A percentile compares a stretch with the other conserved stretches of the same genome.
phyloP scores from a whole-genome alignment of 2,888 invertebrate genomes.

The Tethea ocularis region DNA sequence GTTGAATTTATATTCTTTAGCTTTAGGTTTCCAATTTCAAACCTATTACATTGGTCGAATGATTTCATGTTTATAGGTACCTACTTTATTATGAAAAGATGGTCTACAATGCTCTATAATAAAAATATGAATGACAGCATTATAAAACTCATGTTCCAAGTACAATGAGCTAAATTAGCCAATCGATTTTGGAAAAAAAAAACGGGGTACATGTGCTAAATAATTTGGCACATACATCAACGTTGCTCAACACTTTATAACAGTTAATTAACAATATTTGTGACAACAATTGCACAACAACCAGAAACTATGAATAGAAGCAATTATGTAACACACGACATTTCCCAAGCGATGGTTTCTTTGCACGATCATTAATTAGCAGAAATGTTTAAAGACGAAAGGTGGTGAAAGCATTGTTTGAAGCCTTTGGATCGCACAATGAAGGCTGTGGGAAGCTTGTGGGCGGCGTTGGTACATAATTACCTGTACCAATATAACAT shows the following conservation, averaged over 20 bases:
- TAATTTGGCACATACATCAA: not conserved
- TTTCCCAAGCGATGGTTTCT: conserved; percentile 29
- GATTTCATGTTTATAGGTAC: not conserved
- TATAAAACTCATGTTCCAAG: not conserved
- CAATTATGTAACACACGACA: conserved; percentile 26
- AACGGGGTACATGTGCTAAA: not conserved
- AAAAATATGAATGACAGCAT: not conserved
- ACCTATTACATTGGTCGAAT: not conserved
- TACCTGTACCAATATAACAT: conserved; percentile 40
- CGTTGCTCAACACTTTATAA: not conserved
- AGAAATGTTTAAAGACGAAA: conserved; percentile 48
- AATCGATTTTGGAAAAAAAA: not conserved
- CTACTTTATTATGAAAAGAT: not conserved
- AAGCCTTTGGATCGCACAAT: conserved; percentile 24
- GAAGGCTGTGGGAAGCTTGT: conserved; percentile 59
- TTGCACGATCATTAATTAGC: conserved; percentile 67
- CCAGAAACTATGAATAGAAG: conserved; percentile 8
- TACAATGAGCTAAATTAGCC: not conserved
- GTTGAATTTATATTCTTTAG: not conserved
- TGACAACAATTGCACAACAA: conserved; percentile 4
- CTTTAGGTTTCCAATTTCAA: not conserved
- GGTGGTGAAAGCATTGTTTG: conserved; percentile 74
- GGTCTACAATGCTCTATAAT: too few species aligned
- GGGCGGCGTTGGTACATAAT: conserved; percentile 67
- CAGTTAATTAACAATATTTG: conserved; percentile 1